phyloP scores from a whole-genome alignment of 2,113 vertebrate species.

The Stigmatopora argus region DNA sequence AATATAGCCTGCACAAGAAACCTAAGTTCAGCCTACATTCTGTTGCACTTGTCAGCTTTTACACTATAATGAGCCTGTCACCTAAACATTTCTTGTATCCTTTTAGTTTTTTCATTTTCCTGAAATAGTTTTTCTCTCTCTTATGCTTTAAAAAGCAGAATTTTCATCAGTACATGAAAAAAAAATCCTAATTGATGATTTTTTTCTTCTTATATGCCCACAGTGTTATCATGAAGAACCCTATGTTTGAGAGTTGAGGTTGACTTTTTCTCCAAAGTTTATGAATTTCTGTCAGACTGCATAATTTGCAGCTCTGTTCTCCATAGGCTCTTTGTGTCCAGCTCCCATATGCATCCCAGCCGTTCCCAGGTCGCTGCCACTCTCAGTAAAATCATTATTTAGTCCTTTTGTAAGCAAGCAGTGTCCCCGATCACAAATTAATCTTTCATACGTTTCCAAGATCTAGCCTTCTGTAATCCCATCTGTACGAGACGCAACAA shows the following conservation, averaged over 20 bases:
- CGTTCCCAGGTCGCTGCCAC: slow-evolving; percentile 60
- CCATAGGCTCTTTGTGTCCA: slow-evolving; percentile 49
- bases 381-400: slow-evolving; percentile 75
- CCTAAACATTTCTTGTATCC: too few relatives aligned
- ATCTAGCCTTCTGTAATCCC: slow-evolving; percentile 77
- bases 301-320: slow-evolving; percentile 43
- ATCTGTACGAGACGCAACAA: slow-evolving; percentile 78
- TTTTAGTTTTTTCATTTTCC: too few relatives aligned
- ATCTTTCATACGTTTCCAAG: slow-evolving; percentile 80
- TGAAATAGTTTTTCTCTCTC: too few relatives aligned
- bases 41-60: too few relatives aligned
- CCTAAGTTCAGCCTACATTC: too few relatives aligned
- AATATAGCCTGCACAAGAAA: too few relatives aligned
- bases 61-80: too few relatives aligned
- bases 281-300: slow-evolving; percentile 43
- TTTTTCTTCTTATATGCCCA: slow-evolving; percentile 3
- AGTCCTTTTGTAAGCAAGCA: slow-evolving; percentile 76
- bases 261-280: slow-evolving; percentile 43
- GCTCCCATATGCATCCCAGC: slow-evolving; percentile 45
- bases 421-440: slow-evolving; percentile 75
- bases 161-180: slow-evolving; percentile 16
- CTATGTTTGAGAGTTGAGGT: slow-evolving; percentile 15
- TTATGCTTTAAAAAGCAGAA: slow-evolving; percentile 9
- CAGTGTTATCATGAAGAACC: slow-evolving; percentile 17
- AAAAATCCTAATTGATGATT: slow-evolving; percentile 15